Percentiles rank a stretch among this genome's conserved stretches.
Conservation (phyloP, 2,113 vertebrate species). For the Cinclus mexicanus region DNA sequence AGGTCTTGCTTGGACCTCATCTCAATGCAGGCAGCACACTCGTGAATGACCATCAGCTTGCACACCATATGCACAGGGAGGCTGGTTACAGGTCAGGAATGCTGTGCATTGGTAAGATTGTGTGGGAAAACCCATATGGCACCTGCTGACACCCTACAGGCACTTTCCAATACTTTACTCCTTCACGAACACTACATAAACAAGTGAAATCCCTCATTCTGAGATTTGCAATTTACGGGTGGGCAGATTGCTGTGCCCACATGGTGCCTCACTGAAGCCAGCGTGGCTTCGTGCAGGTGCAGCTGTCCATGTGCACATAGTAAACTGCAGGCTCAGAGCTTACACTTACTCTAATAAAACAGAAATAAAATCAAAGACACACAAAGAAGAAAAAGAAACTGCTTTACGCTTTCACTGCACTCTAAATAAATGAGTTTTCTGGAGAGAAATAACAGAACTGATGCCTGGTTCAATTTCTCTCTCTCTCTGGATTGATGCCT, state of each 20-base stretch:
- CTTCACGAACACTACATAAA: neutral
- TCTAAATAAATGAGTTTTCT: neutral
- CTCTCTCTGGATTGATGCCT: neutral
- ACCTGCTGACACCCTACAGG: neutral
- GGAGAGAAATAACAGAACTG: neutral
- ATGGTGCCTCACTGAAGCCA: neutral
- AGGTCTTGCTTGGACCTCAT: neutral
- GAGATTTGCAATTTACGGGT: neutral
- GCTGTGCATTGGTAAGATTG: neutral
- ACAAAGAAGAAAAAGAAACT: neutral
- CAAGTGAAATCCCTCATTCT: neutral
- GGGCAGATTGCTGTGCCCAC: neutral
- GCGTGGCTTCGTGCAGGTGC: neutral
- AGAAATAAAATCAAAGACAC: neutral
- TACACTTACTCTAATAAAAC: neutral
- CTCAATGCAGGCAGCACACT: neutral
- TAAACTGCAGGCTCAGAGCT: neutral
- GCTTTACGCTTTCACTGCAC: neutral
- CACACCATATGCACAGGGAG: neutral
- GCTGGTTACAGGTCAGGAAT: neutral
- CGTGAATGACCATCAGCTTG: neutral
- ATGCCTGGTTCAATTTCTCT: neutral
- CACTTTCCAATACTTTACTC: neutral
- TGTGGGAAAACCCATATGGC: neutral
- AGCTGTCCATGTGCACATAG: neutral